Evolutionary conservation across 2,888 invertebrate genomes (phyloP), one percentile per base, ranked within the genome.

Genomic region (Cephus runcator): DNA sequence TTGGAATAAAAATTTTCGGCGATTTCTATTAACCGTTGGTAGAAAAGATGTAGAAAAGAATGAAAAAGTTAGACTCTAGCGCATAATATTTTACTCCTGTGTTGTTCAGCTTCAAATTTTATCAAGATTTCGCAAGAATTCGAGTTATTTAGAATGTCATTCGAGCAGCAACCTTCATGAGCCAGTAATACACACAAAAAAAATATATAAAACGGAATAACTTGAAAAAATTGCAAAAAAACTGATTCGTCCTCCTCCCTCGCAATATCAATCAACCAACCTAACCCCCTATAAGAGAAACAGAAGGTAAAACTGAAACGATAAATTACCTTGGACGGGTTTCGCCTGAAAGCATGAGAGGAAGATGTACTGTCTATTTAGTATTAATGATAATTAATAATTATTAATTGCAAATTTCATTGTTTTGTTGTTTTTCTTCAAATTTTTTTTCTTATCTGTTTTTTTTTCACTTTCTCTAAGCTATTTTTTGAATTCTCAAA

Each of bases 361-460:
- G 71, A 76, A 36, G 23, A 34, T 73, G 85, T 85, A 79, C 83
- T 85, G 85, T 84, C 81, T 85, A 82, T 84, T 85, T 88, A 88
- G 86, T 85, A 86, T 87, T 87, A 86, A 86, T 82, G 82, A 83
- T 81, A 87, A 82, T 87, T 84, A 83, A 85, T 86, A 82, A 86
- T 85, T 81, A 81, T 82, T 73, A 73, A 69, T 79, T 76, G 34
- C 33, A 56, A 40, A 69, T 73, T 81, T 78, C 83, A 85, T 84
- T 83, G 82, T 82, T 81, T 83, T 85, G 84, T 83, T 77, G 84
- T 73, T 79, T 76, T 79, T 69, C 31, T 40, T 69, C 30, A 11
- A 4, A n/a, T 15, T 76, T 31, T 15, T 40, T 15, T 81, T 85
- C 80, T 79, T 80, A 76, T 82, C 81, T 84, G 86, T 85, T 87